phyloP scores from a whole-genome alignment of 2,888 invertebrate genomes.

The Trachelus troglodyta region DNA sequence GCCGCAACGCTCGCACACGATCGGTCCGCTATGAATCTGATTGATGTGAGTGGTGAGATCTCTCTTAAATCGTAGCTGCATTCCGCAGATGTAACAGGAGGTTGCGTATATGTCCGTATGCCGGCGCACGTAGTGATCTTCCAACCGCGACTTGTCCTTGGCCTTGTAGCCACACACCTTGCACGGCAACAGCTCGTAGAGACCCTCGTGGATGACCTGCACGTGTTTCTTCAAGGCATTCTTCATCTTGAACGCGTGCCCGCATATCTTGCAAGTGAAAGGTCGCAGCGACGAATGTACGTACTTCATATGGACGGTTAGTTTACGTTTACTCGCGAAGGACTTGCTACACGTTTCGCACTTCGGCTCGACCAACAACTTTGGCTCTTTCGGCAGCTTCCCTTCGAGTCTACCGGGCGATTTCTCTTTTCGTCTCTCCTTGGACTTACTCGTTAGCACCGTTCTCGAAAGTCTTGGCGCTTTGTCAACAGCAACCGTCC shows the following conservation, averaged over 20 bases:
- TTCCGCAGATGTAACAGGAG: constrained; percentile 7
- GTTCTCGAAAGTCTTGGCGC: background rate
- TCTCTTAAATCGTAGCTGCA: constrained; percentile 2
- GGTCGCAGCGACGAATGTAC: constrained; percentile 17
- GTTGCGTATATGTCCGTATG: constrained; percentile 12
- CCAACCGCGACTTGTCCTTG: constrained; percentile 14
- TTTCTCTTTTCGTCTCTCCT: background rate
- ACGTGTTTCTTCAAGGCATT: constrained; percentile 22
- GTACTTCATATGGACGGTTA: constrained; percentile 15
- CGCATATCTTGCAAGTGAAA: constrained; percentile 24
- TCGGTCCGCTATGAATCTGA: constrained; percentile 7
- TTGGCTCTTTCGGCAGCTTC: background rate
- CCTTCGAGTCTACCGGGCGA: background rate
- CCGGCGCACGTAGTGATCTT: constrained; percentile 14
- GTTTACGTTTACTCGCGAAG: constrained; percentile 18
- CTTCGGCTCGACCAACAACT: constrained; percentile 3
- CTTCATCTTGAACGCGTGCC: constrained; percentile 25
- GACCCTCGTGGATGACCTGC: constrained; percentile 13
- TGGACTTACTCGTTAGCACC: background rate
- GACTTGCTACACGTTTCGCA: constrained; percentile 15
- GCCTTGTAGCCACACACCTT: constrained; percentile 22
- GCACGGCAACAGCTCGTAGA: constrained; percentile 22
- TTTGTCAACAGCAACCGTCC: too few species aligned
- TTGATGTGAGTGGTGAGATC: constrained; percentile 15
- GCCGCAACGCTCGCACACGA: constrained; percentile 16